Evolutionary conservation across 2,888 invertebrate species (phyloP).

Genomic region (Cataglyphis albicans): DNA sequence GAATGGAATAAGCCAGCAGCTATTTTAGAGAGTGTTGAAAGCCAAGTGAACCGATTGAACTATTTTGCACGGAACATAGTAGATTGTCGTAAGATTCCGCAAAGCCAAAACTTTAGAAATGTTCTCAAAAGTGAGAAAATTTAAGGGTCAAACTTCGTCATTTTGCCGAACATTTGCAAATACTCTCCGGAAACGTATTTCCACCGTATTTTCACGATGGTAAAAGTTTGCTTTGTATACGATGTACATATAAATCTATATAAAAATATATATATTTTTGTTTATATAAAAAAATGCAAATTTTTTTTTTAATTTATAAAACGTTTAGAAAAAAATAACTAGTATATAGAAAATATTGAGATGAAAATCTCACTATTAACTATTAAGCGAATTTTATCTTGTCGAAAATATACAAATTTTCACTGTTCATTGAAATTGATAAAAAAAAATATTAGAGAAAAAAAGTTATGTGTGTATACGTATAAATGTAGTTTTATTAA

Average conservation of each 20-base stretch:
- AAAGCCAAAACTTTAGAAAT: conserved; percentile 32
- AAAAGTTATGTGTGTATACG: background rate
- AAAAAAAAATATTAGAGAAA: background rate
- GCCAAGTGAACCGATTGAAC: conserved; percentile 21
- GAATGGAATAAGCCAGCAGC: background rate
- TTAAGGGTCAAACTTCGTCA: conserved; percentile 44
- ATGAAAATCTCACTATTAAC: background rate
- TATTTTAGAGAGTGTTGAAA: conserved; percentile 34
- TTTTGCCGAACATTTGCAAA: conserved; percentile 39
- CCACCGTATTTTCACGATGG: background rate
- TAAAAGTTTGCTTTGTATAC: conserved; percentile 19
- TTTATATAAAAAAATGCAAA: conserved; percentile 7
- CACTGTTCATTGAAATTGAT: background rate
- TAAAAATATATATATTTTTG: too few relatives aligned
- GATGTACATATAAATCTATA: background rate
- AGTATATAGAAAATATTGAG: background rate
- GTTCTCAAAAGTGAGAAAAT: conserved; percentile 38
- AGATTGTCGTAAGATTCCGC: conserved; percentile 44
- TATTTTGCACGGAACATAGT: conserved; percentile 31
- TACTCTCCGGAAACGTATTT: background rate
- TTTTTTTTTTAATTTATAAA: background rate
- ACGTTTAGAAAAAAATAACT: background rate
- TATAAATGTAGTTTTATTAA: background rate
- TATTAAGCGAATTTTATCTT: background rate
- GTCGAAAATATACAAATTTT: background rate